These are phyloP conservation scores for Pseudocheirus occidentalis DNA, from an alignment of 2,797 vertebrate species.

Conservation along the genomic window DNA sequence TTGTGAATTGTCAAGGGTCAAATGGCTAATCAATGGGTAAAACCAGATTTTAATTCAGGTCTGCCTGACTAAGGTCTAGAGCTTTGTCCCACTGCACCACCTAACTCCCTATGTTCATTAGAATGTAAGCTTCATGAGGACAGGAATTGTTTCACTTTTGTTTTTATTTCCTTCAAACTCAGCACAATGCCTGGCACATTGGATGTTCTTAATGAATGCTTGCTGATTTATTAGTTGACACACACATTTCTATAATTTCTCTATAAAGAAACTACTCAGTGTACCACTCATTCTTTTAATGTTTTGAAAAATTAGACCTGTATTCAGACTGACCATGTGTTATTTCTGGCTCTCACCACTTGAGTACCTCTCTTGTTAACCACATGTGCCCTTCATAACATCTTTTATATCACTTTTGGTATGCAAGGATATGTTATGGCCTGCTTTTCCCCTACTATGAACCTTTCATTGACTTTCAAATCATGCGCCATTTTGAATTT, in stretches of 20 bases:
- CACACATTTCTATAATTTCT: background rate
- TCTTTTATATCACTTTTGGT: background rate
- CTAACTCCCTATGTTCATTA: background rate
- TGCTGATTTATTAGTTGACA: background rate
- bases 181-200: background rate
- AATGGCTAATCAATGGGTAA: background rate
- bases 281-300: background rate
- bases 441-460: background rate
- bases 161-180: background rate
- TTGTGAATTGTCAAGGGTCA: background rate
- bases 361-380: background rate
- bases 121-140: background rate
- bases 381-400: background rate
- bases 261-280: background rate
- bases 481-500: background rate
- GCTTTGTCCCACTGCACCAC: background rate
- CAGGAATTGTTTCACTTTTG: background rate
- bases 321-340: background rate
- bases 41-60: background rate
- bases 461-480: background rate
- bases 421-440: background rate
- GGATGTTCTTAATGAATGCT: background rate
- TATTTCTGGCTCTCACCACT: background rate
- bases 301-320: background rate
- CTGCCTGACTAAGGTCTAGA: background rate